Percentiles rank a stretch among this genome's conserved stretches.
Evolutionary conservation across 2,888 invertebrate species (phyloP).

Genomic region (Actias luna): DNA sequence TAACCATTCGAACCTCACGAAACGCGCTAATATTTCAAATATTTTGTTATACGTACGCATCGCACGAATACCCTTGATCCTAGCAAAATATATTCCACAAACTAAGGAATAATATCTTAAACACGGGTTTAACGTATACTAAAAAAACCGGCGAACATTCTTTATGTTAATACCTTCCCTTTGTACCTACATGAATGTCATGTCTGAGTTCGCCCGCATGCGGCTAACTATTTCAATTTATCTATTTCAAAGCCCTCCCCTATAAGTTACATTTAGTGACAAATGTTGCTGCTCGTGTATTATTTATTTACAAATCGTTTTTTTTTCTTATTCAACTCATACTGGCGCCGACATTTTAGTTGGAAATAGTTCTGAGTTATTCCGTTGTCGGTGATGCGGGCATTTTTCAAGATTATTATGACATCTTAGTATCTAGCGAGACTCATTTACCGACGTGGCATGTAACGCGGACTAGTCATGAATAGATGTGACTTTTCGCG

Average conservation of each 20-base stretch:
- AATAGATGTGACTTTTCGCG: background rate
- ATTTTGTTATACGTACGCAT: background rate
- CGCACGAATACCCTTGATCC: background rate
- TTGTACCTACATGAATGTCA: background rate
- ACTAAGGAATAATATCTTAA: background rate
- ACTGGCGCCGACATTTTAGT: constrained; percentile 23
- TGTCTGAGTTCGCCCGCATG: background rate
- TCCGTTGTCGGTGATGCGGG: constrained; percentile 20
- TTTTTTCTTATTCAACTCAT: constrained; percentile 45
- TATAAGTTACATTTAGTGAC: constrained; percentile 26
- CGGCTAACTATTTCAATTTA: constrained; percentile 10
- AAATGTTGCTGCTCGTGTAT: constrained; percentile 46
- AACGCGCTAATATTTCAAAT: background rate
- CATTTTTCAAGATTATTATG: constrained; percentile 41
- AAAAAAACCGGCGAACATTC: background rate
- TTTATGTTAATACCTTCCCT: constrained; percentile 5
- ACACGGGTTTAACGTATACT: background rate
- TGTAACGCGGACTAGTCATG: background rate
- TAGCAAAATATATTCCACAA: background rate
- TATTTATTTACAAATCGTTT: constrained; percentile 46
- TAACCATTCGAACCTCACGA: too few relatives aligned
- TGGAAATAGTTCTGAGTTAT: constrained; percentile 20
- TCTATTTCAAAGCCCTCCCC: constrained; percentile 12
- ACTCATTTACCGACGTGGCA: background rate
- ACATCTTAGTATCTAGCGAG: constrained; percentile 15